Conservation (phyloP, 2,888 invertebrate species). For the Pachycephus smyrnensis region DNA sequence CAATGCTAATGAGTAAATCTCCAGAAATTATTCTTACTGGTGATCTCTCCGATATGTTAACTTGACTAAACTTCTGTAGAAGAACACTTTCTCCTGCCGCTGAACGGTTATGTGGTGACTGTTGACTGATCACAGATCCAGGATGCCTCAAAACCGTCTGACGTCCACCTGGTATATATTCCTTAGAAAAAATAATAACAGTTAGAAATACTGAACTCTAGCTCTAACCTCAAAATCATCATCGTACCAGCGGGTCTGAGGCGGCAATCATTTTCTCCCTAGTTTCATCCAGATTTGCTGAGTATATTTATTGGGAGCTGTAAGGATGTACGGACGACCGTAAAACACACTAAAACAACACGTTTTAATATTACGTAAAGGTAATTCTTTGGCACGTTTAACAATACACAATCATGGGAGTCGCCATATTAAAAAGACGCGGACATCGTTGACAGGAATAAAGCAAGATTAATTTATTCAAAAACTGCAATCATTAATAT, state of each 20-base stretch:
- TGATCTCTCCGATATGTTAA: conserved; percentile 75
- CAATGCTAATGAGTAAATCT: background rate
- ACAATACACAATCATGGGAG: conserved; percentile 20
- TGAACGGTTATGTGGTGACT: conserved; percentile 65
- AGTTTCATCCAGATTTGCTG: conserved; percentile 91
- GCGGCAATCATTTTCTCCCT: conserved; percentile 88
- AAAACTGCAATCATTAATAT: background rate
- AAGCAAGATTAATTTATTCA: background rate
- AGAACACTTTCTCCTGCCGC: conserved; percentile 75
- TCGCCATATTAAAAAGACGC: conserved; percentile 32
- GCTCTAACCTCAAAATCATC: conserved; percentile 5
- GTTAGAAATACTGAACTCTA: background rate
- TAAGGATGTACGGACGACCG: background rate
- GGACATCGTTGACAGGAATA: background rate
- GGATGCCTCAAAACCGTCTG: conserved; percentile 83
- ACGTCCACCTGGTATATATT: conserved; percentile 90
- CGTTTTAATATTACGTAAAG: background rate
- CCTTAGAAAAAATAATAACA: conserved; percentile 69
- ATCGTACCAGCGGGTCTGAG: conserved; percentile 85
- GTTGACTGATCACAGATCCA: conserved; percentile 72
- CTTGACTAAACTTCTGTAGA: conserved; percentile 80
- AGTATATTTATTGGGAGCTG: conserved; percentile 37
- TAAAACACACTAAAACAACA: background rate
- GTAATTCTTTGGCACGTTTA: background rate
- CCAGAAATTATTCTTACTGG: conserved; percentile 42